phyloP scores from a whole-genome alignment of 2,888 invertebrate species.

The Sericinus montela region DNA sequence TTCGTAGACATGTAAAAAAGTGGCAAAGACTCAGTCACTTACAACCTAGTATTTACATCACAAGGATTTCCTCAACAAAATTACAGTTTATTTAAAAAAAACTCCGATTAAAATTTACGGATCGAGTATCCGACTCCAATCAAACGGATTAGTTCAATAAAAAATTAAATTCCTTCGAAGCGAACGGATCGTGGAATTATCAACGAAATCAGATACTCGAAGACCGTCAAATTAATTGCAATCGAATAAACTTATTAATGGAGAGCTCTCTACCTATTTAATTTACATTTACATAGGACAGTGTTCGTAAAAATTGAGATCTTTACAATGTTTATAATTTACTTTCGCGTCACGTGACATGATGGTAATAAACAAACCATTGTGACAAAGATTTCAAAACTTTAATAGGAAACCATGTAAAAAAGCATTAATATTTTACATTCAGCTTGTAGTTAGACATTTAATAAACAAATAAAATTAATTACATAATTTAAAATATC shows the following conservation, averaged over 20 bases:
- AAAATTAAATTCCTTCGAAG: constrained; percentile 3
- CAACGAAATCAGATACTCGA: constrained; percentile 21
- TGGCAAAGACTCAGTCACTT: constrained; percentile 75
- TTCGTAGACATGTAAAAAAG: constrained; percentile 75
- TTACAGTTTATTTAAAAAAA: constrained; percentile 23
- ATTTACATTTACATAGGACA: constrained; percentile 46
- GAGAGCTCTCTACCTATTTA: constrained; percentile 15
- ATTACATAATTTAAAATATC: no score
- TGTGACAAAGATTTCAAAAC: no score
- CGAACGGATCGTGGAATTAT: constrained; percentile 1
- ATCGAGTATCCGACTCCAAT: constrained; percentile 23
- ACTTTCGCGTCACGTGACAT: neutral
- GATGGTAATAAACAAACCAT: neutral
- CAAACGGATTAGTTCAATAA: constrained; percentile 13
- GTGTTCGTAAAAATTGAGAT: constrained; percentile 18
- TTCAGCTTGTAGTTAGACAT: no score
- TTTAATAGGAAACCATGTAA: no score
- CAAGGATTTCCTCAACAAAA: constrained; percentile 28
- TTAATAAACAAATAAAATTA: no score
- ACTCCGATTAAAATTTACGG: constrained; percentile 25
- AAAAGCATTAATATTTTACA: no score
- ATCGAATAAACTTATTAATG: constrained; percentile 12
- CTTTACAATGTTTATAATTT: neutral
- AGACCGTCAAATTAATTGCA: constrained; percentile 18
- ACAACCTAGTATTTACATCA: constrained; percentile 68